Evolutionary conservation across 2,888 invertebrate genomes (phyloP).

Genomic region (Drosophila silvestris): DNA sequence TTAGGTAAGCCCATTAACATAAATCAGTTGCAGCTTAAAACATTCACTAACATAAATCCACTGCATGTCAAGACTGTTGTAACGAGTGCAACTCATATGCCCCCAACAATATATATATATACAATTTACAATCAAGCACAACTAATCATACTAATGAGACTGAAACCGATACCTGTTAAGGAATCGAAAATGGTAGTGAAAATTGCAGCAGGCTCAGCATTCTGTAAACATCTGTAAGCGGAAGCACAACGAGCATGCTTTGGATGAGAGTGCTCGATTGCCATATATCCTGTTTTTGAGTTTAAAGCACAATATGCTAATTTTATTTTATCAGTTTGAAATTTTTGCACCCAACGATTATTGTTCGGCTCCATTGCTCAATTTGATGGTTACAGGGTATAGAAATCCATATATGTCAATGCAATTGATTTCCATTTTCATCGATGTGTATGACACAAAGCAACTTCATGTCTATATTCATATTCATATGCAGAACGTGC

Average conservation of each 20-base stretch:
- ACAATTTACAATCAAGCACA: constrained; percentile 49
- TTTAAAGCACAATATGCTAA: background rate
- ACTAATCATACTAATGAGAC: constrained; percentile 60
- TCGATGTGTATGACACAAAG: constrained; percentile 35
- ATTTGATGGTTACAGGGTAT: constrained; percentile 4
- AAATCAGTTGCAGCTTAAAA: constrained; percentile 65
- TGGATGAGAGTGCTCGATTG: background rate
- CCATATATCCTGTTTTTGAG: background rate
- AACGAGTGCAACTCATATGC: constrained; percentile 26
- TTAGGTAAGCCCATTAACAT: constrained; percentile 67
- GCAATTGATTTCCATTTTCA: constrained; percentile 55
- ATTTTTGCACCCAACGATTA: background rate
- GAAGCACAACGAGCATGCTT: constrained; percentile 16
- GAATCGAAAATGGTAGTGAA: constrained; percentile 2
- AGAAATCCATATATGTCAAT: constrained; percentile 25
- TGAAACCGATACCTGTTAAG: constrained; percentile 19
- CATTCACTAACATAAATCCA: constrained; percentile 35
- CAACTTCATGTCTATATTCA: constrained; percentile 38
- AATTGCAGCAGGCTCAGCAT: background rate
- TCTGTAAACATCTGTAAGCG: constrained; percentile 21
- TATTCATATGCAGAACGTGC: constrained; percentile 68
- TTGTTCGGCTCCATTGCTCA: background rate
- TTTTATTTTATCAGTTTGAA: background rate
- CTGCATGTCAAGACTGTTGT: constrained; percentile 41
- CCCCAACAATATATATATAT: constrained; percentile 1